These are phyloP conservation scores for Epizoanthus illoricatus DNA, from an alignment of 92 coral and sea anemone genomes.

Conservation along the genomic window DNA sequence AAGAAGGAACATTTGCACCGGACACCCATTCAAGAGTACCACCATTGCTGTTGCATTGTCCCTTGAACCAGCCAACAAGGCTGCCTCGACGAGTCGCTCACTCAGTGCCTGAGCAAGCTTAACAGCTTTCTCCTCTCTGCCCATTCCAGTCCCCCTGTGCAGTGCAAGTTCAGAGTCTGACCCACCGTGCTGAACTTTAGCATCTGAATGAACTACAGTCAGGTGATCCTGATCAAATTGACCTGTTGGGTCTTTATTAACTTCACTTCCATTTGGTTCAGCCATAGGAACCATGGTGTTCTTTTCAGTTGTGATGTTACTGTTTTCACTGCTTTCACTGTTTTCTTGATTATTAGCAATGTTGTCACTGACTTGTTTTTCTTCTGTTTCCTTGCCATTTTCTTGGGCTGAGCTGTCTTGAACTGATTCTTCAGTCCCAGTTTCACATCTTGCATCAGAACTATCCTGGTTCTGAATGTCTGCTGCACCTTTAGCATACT, in stretches of 20 bases:
- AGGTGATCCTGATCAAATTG: neutral
- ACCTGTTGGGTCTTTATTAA: neutral
- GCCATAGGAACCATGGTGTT: neutral
- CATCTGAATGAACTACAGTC: neutral
- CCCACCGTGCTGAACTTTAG: neutral
- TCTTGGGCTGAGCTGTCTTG: neutral
- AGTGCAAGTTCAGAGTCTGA: neutral
- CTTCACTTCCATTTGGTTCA: neutral
- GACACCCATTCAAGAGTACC: conserved; percentile 74
- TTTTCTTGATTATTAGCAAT: neutral
- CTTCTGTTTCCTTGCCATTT: neutral
- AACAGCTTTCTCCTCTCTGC: conserved; percentile 64
- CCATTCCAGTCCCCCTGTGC: neutral
- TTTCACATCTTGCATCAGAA: conserved; percentile 3
- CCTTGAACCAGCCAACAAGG: conserved; percentile 81
- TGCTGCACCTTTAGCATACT: neutral
- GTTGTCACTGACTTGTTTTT: neutral
- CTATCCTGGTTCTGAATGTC: conserved; percentile 7
- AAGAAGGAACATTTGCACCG: conserved; percentile 77
- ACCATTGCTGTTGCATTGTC: conserved; percentile 89
- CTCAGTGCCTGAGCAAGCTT: conserved; percentile 75
- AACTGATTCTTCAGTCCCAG: neutral
- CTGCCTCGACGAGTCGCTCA: conserved; percentile 88
- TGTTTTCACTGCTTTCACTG: neutral
- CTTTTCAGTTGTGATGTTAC: neutral